Evolutionary conservation across 2,888 invertebrate species (phyloP).

Genomic region (Rotaria magnacalcarata): DNA sequence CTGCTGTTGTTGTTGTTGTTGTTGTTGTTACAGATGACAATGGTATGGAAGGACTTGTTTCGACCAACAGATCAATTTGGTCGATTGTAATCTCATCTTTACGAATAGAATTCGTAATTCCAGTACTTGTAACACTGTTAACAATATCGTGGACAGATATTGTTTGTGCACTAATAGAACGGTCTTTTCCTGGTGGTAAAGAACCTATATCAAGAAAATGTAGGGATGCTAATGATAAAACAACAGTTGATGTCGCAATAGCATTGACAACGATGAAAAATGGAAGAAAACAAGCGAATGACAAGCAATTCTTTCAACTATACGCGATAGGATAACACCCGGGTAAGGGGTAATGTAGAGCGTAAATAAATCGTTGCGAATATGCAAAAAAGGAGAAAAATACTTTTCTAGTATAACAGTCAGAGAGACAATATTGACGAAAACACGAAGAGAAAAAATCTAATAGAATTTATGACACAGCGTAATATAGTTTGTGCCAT

Average conservation of each 20-base stretch:
- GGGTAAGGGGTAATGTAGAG: background rate
- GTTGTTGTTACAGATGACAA: background rate
- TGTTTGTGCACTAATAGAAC: background rate
- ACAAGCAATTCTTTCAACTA: background rate
- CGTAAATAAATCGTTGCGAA: background rate
- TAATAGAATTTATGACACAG: background rate
- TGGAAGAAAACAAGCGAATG: background rate
- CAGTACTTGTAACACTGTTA: constrained; percentile 7
- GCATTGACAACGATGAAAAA: background rate
- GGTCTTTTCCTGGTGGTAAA: background rate
- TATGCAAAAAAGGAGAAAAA: background rate
- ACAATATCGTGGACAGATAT: background rate
- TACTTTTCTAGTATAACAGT: background rate
- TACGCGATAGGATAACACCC: background rate
- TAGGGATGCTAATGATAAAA: background rate
- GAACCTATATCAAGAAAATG: background rate
- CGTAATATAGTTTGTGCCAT: background rate
- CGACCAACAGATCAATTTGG: background rate
- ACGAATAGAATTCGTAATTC: constrained; percentile 9
- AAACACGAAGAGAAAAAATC: background rate
- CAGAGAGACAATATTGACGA: background rate
- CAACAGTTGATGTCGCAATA: constrained; percentile 22
- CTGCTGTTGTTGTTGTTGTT: background rate
- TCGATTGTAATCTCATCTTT: background rate
- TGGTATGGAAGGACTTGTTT: background rate